These are phyloP conservation scores for Drosophila trapezifrons DNA, from an alignment of 1,140 invertebrate species.

Conservation along the genomic window DNA sequence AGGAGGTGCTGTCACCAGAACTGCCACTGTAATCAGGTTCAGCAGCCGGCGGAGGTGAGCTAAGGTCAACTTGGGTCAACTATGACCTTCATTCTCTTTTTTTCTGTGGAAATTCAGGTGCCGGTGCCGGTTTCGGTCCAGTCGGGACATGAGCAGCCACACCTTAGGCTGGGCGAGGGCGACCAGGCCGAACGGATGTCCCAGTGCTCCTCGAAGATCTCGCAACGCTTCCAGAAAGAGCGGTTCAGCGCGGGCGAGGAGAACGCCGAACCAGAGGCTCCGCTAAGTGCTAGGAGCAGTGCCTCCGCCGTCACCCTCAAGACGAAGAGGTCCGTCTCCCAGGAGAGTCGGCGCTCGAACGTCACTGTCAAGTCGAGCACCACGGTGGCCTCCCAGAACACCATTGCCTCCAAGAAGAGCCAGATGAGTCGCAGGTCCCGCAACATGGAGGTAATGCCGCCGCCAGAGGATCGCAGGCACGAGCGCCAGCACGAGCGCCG, in stretches of 20 bases:
- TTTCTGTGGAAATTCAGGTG: not conserved
- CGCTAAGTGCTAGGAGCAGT: slow-evolving; percentile 29
- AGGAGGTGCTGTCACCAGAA: slow-evolving; percentile 3
- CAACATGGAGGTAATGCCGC: slow-evolving; percentile 30
- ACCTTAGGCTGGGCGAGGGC: not conserved
- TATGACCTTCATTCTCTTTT: not conserved
- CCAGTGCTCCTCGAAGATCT: not conserved
- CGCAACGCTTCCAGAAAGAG: not conserved
- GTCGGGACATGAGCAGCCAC: too few relatives aligned
- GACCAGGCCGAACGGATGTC: slow-evolving; percentile 10
- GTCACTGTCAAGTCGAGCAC: slow-evolving; percentile 29
- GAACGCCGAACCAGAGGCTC: not conserved
- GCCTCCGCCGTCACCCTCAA: slow-evolving; percentile 5
- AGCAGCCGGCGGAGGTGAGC: not conserved
- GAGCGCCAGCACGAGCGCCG: not conserved
- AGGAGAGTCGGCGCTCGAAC: slow-evolving; percentile 28
- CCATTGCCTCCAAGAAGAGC: not conserved
- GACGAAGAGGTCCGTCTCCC: slow-evolving; percentile 16
- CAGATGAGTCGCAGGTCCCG: slow-evolving; percentile 1
- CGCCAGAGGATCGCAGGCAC: not conserved
- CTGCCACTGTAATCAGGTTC: slow-evolving; percentile 2
- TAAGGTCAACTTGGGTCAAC: not conserved
- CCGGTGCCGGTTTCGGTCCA: not conserved
- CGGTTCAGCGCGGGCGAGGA: not conserved
- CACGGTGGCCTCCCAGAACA: slow-evolving; percentile 3